Base-by-base conservation (phyloP, 2,113 vertebrate species). In the Hemichromis elongatus region DNA sequence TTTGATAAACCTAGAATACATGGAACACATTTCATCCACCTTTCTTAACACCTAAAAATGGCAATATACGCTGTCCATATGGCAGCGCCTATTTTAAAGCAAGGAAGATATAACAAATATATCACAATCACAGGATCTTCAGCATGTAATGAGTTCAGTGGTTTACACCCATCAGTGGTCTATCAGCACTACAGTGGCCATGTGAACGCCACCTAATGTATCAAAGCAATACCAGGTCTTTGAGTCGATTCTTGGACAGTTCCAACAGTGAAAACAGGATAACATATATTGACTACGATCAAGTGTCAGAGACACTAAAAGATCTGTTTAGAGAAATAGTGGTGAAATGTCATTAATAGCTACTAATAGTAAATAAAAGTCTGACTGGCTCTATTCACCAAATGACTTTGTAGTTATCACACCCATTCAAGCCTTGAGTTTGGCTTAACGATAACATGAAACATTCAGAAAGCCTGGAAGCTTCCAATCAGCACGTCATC, bases 91-190 rank as follows among this genome's bases (percentile, higher is more conserved):
- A 50, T 83, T 33, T 78, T 37, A 19, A 28, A 12, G 8, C 73
- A 70, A 81, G 37, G 59, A 40, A 42, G 52, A 55, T 35, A 33
- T 40, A 88, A 85, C 45, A 83, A 42, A 82, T 89, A 4, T 12
- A 30, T 90, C 57, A 78, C 80, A 66, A 35, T 87, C 68, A 40
- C 54, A 35, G 57, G 73, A 12, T 80, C 55, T 53, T 84, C 42
- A 77, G 55, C 33, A 19, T 88, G 54, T 52, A 24, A 40, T 13
- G 37, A 82, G 79, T 78, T 88, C 33, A 47, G 2, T 77, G 81
- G 92, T 88, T 90, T 80, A 86, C 56, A 70, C 24, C 14, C 77
- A 56, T 56, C 42, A 47, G 47, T 30, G 37, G 59, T 68, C 80
- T 37, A 85, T 86, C 66, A 86, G 89, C 81, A 5, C 28, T 54